Evolutionary conservation across 2,888 invertebrate species (phyloP).

Genomic region (Protonemura montana): DNA sequence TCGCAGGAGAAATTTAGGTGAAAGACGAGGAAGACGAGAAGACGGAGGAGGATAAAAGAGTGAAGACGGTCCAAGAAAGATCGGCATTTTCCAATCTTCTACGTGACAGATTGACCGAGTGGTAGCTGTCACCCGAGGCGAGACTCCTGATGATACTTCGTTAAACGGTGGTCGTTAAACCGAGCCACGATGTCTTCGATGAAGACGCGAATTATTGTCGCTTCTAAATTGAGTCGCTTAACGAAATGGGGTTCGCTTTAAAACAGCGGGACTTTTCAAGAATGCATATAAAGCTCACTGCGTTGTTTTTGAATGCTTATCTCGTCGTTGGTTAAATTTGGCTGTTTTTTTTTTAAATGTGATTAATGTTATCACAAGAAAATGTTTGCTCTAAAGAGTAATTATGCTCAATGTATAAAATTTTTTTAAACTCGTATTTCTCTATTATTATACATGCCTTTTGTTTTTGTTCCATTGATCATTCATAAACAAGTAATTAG

Average conservation of each 20-base stretch:
- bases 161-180: not conserved
- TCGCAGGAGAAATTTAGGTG: not conserved
- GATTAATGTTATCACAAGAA: no score
- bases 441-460: no score
- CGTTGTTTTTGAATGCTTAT: no score
- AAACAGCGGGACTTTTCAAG: not conserved
- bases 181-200: not conserved
- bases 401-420: no score
- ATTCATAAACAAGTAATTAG: no score
- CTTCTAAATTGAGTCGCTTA: not conserved
- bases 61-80: not conserved
- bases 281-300: no score
- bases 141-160: not conserved
- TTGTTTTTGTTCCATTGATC: no score
- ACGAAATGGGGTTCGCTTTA: not conserved
- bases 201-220: not conserved
- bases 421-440: no score
- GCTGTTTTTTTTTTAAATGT: no score
- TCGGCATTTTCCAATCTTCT: conserved; percentile 7
- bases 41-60: not conserved
- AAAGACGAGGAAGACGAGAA: not conserved
- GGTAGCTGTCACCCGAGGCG: not conserved
- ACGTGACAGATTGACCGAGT: not conserved
- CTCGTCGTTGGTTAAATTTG: no score
- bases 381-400: no score